Evolutionary conservation across 1,140 invertebrate species (phyloP).

Genomic region (Neodiprion fabricii): DNA sequence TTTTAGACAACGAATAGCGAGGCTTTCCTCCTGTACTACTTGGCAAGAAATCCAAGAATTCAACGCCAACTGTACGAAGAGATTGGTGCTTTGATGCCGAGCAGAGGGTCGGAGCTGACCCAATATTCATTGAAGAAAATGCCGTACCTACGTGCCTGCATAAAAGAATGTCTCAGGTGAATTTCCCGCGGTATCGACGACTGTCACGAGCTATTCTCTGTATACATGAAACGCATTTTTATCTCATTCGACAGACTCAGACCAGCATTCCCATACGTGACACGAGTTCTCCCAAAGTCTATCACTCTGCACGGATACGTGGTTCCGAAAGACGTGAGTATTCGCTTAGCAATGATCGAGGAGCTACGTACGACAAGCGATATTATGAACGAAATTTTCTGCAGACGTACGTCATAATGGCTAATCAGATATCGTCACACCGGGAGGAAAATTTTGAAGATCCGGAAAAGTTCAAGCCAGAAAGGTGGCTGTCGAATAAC

Average conservation of each 20-base stretch:
- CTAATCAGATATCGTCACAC: conserved; percentile 70
- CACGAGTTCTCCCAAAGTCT: conserved; percentile 70
- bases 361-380: conserved; percentile 29
- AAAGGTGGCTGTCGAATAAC: conserved; percentile 69
- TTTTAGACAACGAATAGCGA: conserved; percentile 64
- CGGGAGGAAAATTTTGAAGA: conserved; percentile 76
- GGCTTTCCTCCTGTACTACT: conserved; percentile 67
- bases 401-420: conserved; percentile 76
- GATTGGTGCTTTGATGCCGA: conserved; percentile 50
- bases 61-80: conserved; percentile 69
- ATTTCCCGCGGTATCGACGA: neutral
- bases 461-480: conserved; percentile 72
- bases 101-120: conserved; percentile 44
- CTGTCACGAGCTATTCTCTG: neutral
- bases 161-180: conserved; percentile 72
- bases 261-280: conserved; percentile 69
- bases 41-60: conserved; percentile 65
- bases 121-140: conserved; percentile 56
- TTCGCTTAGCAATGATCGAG: conserved; percentile 1
- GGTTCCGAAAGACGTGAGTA: conserved; percentile 69
- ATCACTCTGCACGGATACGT: conserved; percentile 72
- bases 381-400: conserved; percentile 24
- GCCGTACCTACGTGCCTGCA: conserved; percentile 70
- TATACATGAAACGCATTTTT: neutral
- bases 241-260: conserved; percentile 54